phyloP scores from a whole-genome alignment of 1,140 invertebrate species.

The Hypothenemus hampei region DNA sequence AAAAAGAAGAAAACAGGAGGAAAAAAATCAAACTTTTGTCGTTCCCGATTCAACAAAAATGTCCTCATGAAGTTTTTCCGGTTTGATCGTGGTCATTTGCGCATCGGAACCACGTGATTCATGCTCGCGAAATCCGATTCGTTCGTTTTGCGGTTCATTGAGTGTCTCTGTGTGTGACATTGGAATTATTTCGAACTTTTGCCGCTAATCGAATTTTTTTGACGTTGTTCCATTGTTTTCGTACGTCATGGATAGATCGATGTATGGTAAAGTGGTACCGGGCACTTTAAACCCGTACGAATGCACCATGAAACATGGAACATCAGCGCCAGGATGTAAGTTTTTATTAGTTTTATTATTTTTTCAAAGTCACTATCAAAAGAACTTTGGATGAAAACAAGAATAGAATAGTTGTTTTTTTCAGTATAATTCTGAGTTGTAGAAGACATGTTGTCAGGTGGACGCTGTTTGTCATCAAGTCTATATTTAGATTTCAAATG shows the following conservation, averaged over 20 bases:
- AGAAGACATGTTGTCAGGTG: not conserved
- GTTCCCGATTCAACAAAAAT: conserved; percentile 17
- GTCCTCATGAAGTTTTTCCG: conserved; percentile 21
- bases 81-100: conserved; percentile 7
- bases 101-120: conserved; percentile 11
- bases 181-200: conserved; percentile 14
- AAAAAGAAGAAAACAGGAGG: conserved; percentile 18
- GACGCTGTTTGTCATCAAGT: not conserved
- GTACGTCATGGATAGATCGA: conserved; percentile 69
- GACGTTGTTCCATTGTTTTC: too few relatives aligned
- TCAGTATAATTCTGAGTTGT: too few relatives aligned
- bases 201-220: conserved; percentile 1
- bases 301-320: conserved; percentile 72
- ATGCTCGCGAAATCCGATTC: conserved; percentile 2
- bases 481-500: not conserved
- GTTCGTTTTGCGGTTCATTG: conserved; percentile 6
- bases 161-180: conserved; percentile 3
- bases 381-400: too few relatives aligned
- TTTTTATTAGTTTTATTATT: too few relatives aligned
- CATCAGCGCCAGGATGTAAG: conserved; percentile 75
- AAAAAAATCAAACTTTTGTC: too few relatives aligned
- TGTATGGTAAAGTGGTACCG: conserved; percentile 76
- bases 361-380: too few relatives aligned
- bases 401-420: too few relatives aligned
- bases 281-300: conserved; percentile 75